A percentile compares a stretch with the other conserved stretches of the same genome.
These are phyloP conservation scores for Meleagris gallopavo DNA, from an alignment of 2,113 vertebrate species.

Conservation along the genomic window DNA sequence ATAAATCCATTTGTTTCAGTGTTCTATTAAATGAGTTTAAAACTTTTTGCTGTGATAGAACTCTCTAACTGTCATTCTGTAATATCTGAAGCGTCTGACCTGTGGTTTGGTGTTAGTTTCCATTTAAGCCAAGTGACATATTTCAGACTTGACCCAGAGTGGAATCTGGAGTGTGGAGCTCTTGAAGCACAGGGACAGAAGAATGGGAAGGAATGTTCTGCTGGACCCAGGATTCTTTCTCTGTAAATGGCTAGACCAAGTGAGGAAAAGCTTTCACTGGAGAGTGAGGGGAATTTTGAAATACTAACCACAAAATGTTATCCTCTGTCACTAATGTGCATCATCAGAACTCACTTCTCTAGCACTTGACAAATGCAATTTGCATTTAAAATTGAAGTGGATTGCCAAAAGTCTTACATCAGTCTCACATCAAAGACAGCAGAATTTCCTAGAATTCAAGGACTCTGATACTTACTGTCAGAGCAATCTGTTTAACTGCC, in stretches of 20 bases:
- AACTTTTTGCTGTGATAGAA: background rate
- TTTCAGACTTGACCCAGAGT: background rate
- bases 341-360: background rate
- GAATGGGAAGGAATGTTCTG: background rate
- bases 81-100: background rate
- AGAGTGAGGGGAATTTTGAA: background rate
- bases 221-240: background rate
- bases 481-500: background rate
- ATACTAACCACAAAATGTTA: too few species aligned
- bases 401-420: background rate
- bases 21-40: background rate
- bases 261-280: background rate
- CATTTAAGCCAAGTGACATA: rapidly evolving
- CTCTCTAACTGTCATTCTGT: background rate
- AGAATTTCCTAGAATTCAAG: background rate
- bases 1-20: background rate
- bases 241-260: background rate
- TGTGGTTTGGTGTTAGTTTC: background rate
- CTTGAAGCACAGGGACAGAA: background rate
- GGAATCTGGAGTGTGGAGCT: background rate
- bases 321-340: background rate
- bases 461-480: background rate
- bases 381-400: background rate
- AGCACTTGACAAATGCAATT: background rate
- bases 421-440: background rate